Evolutionary conservation across 2,113 vertebrate genomes (phyloP), one percentile per base, ranked within the genome.

Genomic region (Malurus alboscapulatus): DNA sequence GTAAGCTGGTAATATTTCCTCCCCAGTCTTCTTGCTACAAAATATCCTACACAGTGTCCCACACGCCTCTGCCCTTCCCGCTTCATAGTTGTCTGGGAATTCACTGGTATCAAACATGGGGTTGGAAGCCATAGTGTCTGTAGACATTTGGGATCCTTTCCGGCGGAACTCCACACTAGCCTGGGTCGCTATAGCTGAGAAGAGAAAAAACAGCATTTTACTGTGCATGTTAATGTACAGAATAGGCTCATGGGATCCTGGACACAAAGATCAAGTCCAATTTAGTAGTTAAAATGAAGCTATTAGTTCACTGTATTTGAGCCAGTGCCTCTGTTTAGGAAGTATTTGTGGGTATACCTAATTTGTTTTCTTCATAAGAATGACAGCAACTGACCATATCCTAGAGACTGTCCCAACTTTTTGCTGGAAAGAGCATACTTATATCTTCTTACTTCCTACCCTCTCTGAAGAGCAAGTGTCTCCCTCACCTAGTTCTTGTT

Each of bases 1-100:
- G 96, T 99, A 99, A 94, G 99, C 98, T 71, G 99, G 98, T n/a
- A 99, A 98, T 97, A 99, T 99, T 80, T 99, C 98, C 96, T 99
- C 99, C 97, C 99, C 99, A 30, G 99, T 99, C 98, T 99, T 99
- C 98, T 99, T 99, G 98, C 99, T 99, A 98, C 99, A 99, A 97
- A 99, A 99, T 96, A 99, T 99, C 95, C 99, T 98, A 96, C 98
- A 99, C 66, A 99, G 98, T 66, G 99, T 99, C 91, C 99, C 99
- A 54, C 99, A 99, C 11, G 99, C 99, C 97, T 99, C 99, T 32
- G 99, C 99, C 95, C 99, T 98, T 92, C 99, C 99, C 1, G 99
- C 98, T 98, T 99, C 99, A 65, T 99, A 99, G 98, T 98, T 99
- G 96, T 99, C 99, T 47, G 98, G 98, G 97, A 99, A 99, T 97